These are phyloP conservation scores for Todiramphus saurophagus DNA, from an alignment of 2,113 vertebrate species.

Conservation along the genomic window DNA sequence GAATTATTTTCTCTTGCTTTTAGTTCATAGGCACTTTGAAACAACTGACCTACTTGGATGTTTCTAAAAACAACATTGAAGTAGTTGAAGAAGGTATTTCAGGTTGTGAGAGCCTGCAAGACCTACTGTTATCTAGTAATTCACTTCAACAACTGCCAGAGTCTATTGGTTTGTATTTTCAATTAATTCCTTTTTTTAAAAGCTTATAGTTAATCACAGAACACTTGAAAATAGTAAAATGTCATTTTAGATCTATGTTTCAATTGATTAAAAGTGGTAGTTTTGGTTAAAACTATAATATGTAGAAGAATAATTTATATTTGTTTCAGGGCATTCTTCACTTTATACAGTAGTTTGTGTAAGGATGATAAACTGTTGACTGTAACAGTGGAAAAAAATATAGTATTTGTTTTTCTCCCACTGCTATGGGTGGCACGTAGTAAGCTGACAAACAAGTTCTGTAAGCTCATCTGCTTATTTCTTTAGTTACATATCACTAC, in stretches of 20 bases:
- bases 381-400: background rate
- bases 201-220: background rate
- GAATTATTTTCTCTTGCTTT: constrained; percentile 9
- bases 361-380: background rate
- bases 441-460: background rate
- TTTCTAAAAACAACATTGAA: constrained; percentile 98
- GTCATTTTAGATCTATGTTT: background rate
- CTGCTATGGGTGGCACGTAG: background rate
- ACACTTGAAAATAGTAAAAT: background rate
- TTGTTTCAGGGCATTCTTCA: background rate
- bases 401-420: background rate
- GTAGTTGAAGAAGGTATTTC: constrained; percentile 93
- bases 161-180: constrained; percentile 86
- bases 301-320: background rate
- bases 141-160: constrained; percentile 92
- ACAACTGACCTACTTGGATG: constrained; percentile 91
- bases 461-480: background rate
- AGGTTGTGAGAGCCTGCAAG: constrained; percentile 92
- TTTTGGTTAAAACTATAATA: background rate
- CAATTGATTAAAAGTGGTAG: background rate
- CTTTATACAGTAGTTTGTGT: background rate
- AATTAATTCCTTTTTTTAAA: constrained; percentile 1
- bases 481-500: background rate
- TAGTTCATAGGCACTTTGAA: constrained; percentile 93
- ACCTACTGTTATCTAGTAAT: constrained; percentile 93